Base-by-base conservation (phyloP, 2,888 invertebrate species). In the Busseola fusca region DNA sequence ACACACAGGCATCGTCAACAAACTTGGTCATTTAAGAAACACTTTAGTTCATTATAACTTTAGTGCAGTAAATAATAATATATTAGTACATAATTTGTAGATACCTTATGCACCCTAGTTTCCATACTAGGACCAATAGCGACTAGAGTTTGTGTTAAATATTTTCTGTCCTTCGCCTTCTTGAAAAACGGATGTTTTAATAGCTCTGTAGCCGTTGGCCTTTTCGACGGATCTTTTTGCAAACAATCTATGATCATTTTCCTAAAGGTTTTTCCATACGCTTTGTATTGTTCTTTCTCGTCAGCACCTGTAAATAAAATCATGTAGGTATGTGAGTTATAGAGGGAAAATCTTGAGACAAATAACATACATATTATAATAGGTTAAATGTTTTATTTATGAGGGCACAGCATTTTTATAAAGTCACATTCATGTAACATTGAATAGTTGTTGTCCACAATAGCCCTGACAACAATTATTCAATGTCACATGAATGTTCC, bases 141-240 rank as follows among this genome's bases (percentile, higher is more conserved):
- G 50, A 98, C 97, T 83, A 99, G 93, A 1, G 98, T 98, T 90
- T 98, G 98, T 76, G 98, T 97, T 57, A 99, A 95, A 94, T 98
- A 98, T 89, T 97, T 98, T 89, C 97, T 98, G 91, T 98, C 98
- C 93, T 99, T 99, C 16, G 99, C 98, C 93, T 99, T 99, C 92
- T 98, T 99, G 95, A 99, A 99, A 93, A 99, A 99, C 4, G 99
- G 98, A 93, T 99, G 98, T 93, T 99, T 99, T 70, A 99, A 94
- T 64, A 99, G 95, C 92, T 99, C 99, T 52, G 98, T 98, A 27
- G 99, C 99, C 0, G 99, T 98, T 12, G 99, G 99, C 95, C 99
- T 97, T 91, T 98, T 99, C 0, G 98, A 96, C 0, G 99, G 98
- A 89, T 99, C 99, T 91, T 99, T 99, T 94, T 99, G 99, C 80